Conservation (phyloP, 2,888 invertebrate genomes). For the Agriopis aurantiaria region DNA sequence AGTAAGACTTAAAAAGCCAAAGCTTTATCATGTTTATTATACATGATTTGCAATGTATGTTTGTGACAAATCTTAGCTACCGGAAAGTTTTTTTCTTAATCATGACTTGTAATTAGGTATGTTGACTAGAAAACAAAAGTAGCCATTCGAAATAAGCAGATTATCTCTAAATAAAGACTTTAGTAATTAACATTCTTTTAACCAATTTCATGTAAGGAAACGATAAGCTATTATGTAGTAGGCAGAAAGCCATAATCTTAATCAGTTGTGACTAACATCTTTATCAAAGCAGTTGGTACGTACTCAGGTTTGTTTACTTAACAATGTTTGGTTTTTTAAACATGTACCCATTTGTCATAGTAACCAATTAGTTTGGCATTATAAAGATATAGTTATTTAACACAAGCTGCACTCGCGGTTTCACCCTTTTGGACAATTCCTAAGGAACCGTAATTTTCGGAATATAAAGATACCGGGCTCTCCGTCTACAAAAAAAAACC, state of each 20-base stretch:
- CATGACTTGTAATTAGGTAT: no score
- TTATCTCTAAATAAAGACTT: conserved; percentile 61
- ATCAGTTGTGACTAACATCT: conserved; percentile 35
- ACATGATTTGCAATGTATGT: neutral
- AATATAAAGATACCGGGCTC: no score
- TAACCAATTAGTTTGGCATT: conserved; percentile 3
- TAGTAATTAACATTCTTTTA: conserved; percentile 80
- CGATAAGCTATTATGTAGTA: conserved; percentile 40
- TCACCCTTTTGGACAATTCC: neutral
- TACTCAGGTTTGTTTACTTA: conserved; percentile 6
- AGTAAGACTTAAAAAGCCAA: neutral
- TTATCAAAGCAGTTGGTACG: conserved; percentile 26
- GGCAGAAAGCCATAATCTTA: conserved; percentile 36
- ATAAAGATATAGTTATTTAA: neutral
- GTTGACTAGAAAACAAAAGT: neutral
- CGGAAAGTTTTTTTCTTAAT: neutral
- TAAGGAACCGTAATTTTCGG: no score
- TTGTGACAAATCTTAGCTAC: neutral
- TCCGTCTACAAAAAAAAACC: no score
- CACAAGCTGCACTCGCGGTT: neutral
- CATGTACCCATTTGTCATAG: neutral
- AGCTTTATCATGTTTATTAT: neutral
- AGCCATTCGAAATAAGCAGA: conserved; percentile 14
- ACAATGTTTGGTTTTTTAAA: neutral
- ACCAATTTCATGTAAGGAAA: conserved; percentile 49